phyloP scores from a whole-genome alignment of 2,113 vertebrate species.

The Chionis minor region DNA sequence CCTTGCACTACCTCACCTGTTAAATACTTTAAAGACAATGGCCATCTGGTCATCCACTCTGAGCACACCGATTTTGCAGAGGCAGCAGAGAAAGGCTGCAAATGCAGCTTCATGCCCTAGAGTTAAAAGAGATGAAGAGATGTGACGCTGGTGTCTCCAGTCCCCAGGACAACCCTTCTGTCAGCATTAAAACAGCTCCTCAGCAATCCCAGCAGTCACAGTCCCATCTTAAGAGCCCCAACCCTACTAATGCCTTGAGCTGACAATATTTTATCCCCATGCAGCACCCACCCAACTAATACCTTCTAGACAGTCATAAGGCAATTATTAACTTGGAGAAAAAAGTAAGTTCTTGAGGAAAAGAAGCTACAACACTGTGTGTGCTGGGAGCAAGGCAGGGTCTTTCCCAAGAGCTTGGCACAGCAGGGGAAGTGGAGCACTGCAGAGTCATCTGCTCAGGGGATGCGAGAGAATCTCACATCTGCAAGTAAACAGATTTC shows the following conservation, averaged over 20 bases:
- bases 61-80: constrained; percentile 93
- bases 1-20: constrained; percentile 78
- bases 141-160: not conserved
- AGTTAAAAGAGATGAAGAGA: not conserved
- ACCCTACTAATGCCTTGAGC: not conserved
- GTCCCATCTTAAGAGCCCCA: not conserved
- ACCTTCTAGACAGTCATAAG: not conserved
- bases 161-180: not conserved
- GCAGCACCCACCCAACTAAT: not conserved
- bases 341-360: not conserved
- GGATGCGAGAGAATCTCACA: not conserved
- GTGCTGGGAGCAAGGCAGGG: not conserved
- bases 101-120: constrained; percentile 96
- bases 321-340: not conserved
- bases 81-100: constrained; percentile 94
- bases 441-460: not conserved
- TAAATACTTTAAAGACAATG: constrained; percentile 92
- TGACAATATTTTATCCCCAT: not conserved
- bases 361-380: not conserved
- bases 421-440: not conserved
- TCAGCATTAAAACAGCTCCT: not conserved
- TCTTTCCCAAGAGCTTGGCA: not conserved
- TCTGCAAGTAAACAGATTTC: constrained; percentile 19
- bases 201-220: not conserved
- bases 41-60: constrained; percentile 89